A percentile compares a stretch with the other conserved stretches of the same genome.
Evolutionary conservation across 2,797 vertebrate species (phyloP).

Genomic region (Lacerta bilineata): DNA sequence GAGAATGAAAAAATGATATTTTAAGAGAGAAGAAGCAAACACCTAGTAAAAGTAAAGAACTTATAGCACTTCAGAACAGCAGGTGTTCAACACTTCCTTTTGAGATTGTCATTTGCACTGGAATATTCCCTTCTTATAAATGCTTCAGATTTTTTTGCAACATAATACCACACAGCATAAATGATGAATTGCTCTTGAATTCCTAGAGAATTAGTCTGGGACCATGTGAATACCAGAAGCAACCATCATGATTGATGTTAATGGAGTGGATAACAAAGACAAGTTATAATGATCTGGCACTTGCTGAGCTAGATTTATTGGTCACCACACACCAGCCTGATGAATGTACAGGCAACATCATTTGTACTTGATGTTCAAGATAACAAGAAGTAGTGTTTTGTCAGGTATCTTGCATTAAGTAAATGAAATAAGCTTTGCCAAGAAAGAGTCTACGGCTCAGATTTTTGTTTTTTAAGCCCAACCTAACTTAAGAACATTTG

Average conservation of each 20-base stretch:
- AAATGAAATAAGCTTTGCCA: neutral
- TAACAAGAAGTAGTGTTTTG: conserved; percentile 47
- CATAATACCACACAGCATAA: conserved; percentile 55
- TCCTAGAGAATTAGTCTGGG: conserved; percentile 69
- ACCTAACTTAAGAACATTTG: neutral
- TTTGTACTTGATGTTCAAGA: conserved; percentile 61
- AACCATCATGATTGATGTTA: conserved; percentile 56
- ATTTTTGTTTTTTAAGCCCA: neutral
- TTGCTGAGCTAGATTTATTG: conserved; percentile 63
- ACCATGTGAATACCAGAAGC: conserved; percentile 65
- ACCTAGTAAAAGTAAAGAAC: conserved; percentile 26
- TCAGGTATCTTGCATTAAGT: conserved; percentile 26
- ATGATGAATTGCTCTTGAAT: conserved; percentile 66
- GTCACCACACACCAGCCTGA: conserved; percentile 61
- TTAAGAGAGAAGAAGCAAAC: conserved; percentile 45
- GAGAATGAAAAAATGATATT: neutral
- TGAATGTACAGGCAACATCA: conserved; percentile 3
- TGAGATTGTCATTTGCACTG: conserved; percentile 14
- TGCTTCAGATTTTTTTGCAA: conserved; percentile 54
- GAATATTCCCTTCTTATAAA: conserved; percentile 53
- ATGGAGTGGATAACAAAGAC: conserved; percentile 66
- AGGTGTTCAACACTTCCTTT: conserved; percentile 46
- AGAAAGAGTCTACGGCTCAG: neutral
- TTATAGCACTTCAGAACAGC: conserved; percentile 37
- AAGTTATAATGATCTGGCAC: conserved; percentile 55